phyloP scores from a whole-genome alignment of 92 coral and sea anemone species.

The Micromussa lordhowensis region DNA sequence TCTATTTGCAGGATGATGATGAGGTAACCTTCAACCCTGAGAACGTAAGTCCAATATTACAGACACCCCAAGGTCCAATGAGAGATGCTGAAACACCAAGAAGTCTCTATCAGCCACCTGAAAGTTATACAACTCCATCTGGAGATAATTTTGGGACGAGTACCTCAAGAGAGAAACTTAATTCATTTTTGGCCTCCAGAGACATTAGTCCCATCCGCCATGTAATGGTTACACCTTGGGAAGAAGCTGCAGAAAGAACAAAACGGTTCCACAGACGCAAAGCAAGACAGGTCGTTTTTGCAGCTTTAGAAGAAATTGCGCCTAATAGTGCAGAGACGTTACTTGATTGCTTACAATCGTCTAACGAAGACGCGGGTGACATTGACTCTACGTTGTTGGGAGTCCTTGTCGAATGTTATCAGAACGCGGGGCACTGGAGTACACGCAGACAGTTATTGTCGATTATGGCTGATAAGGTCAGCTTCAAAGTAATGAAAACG shows the following conservation, averaged over 20 bases:
- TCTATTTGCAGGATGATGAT: neutral
- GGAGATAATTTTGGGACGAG: neutral
- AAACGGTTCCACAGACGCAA: conserved; percentile 61
- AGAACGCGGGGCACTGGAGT: conserved; percentile 24
- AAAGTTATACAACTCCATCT: conserved; percentile 9
- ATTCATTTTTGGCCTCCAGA: conserved; percentile 53
- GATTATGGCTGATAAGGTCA: conserved; percentile 54
- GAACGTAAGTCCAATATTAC: conserved; percentile 6
- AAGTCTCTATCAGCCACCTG: conserved; percentile 27
- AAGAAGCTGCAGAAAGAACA: conserved; percentile 65
- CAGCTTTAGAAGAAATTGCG: conserved; percentile 60
- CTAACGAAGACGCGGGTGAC: conserved; percentile 34
- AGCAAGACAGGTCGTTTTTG: conserved; percentile 58
- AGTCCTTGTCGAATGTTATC: conserved; percentile 50
- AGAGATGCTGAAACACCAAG: conserved; percentile 12
- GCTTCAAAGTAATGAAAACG: conserved; percentile 25
- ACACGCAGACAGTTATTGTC: conserved; percentile 49
- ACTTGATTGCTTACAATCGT: conserved; percentile 28
- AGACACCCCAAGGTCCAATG: neutral
- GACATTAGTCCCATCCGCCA: conserved; percentile 69
- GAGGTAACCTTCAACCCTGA: neutral
- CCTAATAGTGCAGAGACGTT: conserved; percentile 50
- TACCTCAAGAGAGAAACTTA: conserved; percentile 42
- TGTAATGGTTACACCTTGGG: conserved; percentile 59
- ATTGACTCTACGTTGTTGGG: conserved; percentile 53